A percentile compares a stretch with the other conserved stretches of the same genome.
These are phyloP conservation scores for Melanaphis sacchari DNA, from an alignment of 1,140 invertebrate species.

Conservation along the genomic window DNA sequence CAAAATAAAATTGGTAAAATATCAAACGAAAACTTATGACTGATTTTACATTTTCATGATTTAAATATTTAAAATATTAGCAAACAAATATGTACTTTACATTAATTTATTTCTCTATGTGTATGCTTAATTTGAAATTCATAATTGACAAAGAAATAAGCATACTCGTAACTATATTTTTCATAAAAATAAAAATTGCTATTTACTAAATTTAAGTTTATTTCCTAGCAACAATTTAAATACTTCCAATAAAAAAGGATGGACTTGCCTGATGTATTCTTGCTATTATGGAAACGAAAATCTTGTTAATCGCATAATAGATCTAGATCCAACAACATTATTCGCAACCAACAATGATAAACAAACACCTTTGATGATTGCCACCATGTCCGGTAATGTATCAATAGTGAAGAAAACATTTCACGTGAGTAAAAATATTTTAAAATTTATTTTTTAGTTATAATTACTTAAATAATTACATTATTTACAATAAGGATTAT, in stretches of 20 bases:
- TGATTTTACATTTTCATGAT: too few relatives aligned
- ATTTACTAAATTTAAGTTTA: background rate
- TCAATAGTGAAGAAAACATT: conserved; percentile 52
- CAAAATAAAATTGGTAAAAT: background rate
- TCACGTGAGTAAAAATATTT: conserved; percentile 16
- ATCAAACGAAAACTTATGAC: too few relatives aligned
- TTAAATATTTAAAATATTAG: background rate
- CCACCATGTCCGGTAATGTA: conserved; percentile 40
- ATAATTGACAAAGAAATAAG: background rate
- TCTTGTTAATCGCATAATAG: conserved; percentile 33
- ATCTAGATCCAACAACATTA: conserved; percentile 32
- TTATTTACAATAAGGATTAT: background rate
- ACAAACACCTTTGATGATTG: conserved; percentile 51
- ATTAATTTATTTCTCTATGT: background rate
- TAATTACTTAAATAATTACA: background rate
- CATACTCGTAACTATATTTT: background rate
- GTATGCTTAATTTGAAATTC: background rate
- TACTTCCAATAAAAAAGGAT: conserved; percentile 45
- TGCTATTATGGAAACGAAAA: conserved; percentile 51
- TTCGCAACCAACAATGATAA: conserved; percentile 20
- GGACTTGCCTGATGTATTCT: conserved; percentile 52
- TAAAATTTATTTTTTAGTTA: background rate
- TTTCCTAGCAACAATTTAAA: conserved; percentile 30
- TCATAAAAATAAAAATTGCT: background rate
- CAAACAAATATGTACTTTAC: background rate